Conservation (phyloP, 2,113 vertebrate genomes). For the Indri indri region DNA sequence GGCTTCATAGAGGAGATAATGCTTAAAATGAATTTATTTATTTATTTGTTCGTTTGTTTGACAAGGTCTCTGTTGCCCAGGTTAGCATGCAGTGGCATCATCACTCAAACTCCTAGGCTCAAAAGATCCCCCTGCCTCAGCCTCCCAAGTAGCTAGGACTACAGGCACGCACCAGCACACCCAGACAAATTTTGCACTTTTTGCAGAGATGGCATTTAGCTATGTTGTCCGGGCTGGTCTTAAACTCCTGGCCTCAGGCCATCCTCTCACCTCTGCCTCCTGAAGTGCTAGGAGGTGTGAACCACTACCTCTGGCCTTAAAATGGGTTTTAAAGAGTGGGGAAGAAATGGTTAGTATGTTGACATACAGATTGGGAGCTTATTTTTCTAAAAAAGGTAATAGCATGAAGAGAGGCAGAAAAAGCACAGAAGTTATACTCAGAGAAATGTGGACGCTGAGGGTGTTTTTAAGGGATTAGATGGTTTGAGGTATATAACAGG, state of each 20-base stretch:
- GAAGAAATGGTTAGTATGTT: background rate
- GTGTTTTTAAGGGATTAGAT: background rate
- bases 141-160: no score
- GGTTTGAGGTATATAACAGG: background rate
- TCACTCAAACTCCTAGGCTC: no score
- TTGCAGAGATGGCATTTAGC: no score
- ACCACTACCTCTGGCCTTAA: background rate
- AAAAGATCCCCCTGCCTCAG: no score
- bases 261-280: no score
- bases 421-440: background rate
- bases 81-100: no score
- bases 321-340: background rate
- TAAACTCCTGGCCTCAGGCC: no score
- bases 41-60: no score
- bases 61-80: no score
- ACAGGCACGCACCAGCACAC: no score
- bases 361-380: background rate
- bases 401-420: background rate
- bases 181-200: no score
- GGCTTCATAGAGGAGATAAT: background rate
- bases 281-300: background rate
- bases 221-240: no score
- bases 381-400: background rate
- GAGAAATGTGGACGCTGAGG: background rate
- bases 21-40: background rate